A percentile compares a stretch with the other conserved stretches of the same genome.
These are phyloP conservation scores for Poicephalus meyeri DNA, from an alignment of 2,113 vertebrate species.

Conservation along the genomic window DNA sequence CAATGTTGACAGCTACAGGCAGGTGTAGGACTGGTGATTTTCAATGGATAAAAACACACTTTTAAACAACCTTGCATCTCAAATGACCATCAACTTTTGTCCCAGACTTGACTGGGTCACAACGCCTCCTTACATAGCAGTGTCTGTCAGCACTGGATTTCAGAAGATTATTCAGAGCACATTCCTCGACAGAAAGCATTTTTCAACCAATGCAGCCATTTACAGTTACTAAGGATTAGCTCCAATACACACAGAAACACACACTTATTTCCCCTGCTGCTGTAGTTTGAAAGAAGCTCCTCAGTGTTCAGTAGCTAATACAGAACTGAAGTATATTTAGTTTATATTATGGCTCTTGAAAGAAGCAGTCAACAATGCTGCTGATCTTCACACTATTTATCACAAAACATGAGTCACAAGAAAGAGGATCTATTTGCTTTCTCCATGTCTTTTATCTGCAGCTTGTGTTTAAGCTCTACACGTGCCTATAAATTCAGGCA, in stretches of 20 bases:
- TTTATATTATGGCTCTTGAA: not conserved
- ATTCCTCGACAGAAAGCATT: constrained; percentile 80
- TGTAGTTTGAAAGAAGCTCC: not conserved
- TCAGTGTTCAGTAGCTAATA: not conserved
- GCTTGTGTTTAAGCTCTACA: not conserved
- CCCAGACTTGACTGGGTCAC: constrained; percentile 76
- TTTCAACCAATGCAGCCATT: constrained; percentile 72
- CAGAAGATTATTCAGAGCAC: constrained; percentile 75
- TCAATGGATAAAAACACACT: constrained; percentile 55
- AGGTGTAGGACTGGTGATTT: constrained; percentile 63
- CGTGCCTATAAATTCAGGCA: not conserved
- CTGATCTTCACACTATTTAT: not conserved
- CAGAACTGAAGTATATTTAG: not conserved
- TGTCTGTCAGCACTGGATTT: constrained; percentile 82
- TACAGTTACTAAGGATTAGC: constrained; percentile 66
- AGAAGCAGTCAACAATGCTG: not conserved
- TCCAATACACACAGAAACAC: constrained; percentile 20
- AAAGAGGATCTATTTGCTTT: not conserved
- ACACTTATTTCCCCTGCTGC: not conserved
- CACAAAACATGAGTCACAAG: accelerated
- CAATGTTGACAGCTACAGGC: constrained; percentile 52
- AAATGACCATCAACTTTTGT: constrained; percentile 73
- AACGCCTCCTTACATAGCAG: constrained; percentile 74
- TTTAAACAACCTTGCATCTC: constrained; percentile 70
- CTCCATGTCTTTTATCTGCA: not conserved